These are phyloP conservation scores for Nyctibius grandis DNA, from an alignment of 2,797 vertebrate genomes.

Conservation along the genomic window DNA sequence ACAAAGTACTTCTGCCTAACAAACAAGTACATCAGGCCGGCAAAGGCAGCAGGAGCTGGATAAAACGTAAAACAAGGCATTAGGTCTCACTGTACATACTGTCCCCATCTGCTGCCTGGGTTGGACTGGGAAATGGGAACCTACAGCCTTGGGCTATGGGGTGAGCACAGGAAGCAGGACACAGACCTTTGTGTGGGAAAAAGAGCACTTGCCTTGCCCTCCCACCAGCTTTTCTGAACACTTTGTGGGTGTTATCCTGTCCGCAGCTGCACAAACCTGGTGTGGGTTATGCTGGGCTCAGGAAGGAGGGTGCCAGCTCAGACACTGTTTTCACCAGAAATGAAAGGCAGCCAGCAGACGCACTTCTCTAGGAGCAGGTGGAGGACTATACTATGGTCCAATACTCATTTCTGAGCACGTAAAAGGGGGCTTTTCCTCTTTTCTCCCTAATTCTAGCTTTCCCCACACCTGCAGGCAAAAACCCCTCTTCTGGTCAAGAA, in stretches of 20 bases:
- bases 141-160: neutral
- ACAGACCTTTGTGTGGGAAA: neutral
- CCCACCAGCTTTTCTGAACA: neutral
- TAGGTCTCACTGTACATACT: neutral
- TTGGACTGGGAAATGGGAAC: accelerated
- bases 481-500: neutral
- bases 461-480: neutral
- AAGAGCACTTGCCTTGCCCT: neutral
- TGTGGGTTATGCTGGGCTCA: neutral
- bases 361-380: neutral
- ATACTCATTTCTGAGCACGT: neutral
- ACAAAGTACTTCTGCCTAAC: constrained; percentile 96
- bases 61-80: neutral
- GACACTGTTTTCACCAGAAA: neutral
- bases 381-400: neutral
- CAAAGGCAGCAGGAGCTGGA: constrained; percentile 89
- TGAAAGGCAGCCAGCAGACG: accelerated
- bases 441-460: neutral
- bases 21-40: constrained; percentile 89
- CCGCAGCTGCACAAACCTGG: neutral
- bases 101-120: neutral
- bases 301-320: neutral
- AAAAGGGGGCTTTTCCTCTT: neutral
- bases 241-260: neutral
- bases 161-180: neutral